Percentiles rank a stretch among this genome's conserved stretches.
phyloP scores from a whole-genome alignment of 2,797 vertebrate species.

The Podarcis lilfordi region DNA sequence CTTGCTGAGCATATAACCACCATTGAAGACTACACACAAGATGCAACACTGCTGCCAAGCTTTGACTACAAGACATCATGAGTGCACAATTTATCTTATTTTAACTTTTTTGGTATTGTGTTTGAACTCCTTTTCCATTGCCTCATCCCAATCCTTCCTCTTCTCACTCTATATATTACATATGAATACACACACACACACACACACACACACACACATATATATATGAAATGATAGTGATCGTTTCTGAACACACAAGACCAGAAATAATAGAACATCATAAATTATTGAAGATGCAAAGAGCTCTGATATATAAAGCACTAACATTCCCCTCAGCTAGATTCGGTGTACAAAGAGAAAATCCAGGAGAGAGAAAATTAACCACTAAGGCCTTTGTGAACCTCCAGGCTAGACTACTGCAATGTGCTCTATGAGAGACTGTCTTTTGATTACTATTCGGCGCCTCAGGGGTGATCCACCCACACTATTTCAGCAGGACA shows the following conservation, averaged over 20 bases:
- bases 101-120: neutral
- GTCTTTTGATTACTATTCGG: neutral
- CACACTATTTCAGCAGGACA: neutral
- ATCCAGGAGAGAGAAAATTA: slow-evolving; percentile 11
- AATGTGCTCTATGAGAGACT: neutral
- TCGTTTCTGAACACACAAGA: neutral
- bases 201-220: no score
- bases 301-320: slow-evolving; percentile 22
- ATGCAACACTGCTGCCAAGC: neutral
- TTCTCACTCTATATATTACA: no score
- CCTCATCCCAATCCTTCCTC: neutral
- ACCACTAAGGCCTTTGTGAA: neutral
- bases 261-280: slow-evolving; percentile 11
- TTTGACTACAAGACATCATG: neutral
- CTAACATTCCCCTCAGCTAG: neutral
- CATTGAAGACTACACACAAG: neutral
- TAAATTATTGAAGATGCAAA: neutral
- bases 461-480: neutral
- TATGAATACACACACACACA: no score
- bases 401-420: slow-evolving; percentile 1
- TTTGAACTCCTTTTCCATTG: accelerated
- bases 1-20: neutral
- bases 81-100: no score
- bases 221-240: neutral
- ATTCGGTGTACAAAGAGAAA: slow-evolving; percentile 22